These are phyloP conservation scores for Saguinus midas DNA, from an alignment of 2,113 vertebrate genomes.

Conservation along the genomic window DNA sequence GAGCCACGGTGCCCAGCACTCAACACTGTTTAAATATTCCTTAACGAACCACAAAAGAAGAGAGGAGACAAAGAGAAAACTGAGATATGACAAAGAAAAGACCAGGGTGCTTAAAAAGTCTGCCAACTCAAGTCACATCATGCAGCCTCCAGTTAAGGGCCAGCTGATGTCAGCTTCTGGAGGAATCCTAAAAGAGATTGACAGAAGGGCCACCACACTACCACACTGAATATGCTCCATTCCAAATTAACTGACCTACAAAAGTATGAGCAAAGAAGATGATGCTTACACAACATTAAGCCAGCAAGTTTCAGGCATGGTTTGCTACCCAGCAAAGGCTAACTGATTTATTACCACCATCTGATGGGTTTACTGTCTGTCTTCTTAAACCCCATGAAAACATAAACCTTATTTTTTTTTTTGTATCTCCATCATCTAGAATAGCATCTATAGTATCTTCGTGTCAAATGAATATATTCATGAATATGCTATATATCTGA, in stretches of 20 bases:
- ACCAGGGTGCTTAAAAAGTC: neutral
- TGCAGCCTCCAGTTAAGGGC: neutral
- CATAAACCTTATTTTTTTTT: neutral
- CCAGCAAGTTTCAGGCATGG: neutral
- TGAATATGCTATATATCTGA: neutral
- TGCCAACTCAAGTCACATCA: neutral
- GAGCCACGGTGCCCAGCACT: no score
- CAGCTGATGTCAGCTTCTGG: neutral
- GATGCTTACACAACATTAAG: neutral
- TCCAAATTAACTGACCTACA: neutral
- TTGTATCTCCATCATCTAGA: neutral
- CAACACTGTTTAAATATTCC: neutral
- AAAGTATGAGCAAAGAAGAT: neutral
- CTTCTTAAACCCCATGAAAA: neutral
- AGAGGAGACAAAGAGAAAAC: neutral
- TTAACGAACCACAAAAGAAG: neutral
- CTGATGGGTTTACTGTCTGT: neutral
- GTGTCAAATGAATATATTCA: neutral
- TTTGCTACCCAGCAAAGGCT: neutral
- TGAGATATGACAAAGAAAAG: neutral
- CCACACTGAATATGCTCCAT: neutral
- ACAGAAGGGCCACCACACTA: neutral
- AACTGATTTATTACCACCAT: neutral
- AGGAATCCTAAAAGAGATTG: neutral
- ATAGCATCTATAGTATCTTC: neutral